A percentile compares a stretch with the other conserved stretches of the same genome.
These are phyloP conservation scores for Halyomorpha halys DNA, from an alignment of 1,140 invertebrate species.

Conservation along the genomic window DNA sequence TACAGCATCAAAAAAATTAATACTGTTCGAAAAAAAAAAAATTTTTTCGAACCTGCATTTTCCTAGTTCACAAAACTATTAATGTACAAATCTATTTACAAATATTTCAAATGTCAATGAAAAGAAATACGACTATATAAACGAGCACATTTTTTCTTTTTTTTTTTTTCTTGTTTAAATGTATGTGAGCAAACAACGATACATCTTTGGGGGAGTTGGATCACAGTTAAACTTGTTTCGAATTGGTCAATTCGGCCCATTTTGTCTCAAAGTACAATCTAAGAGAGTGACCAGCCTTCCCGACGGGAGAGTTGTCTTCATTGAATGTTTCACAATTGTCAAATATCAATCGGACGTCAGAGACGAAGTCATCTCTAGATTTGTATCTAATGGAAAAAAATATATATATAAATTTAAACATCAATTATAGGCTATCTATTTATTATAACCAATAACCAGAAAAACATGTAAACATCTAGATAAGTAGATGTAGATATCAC, in stretches of 20 bases:
- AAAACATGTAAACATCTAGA: no score
- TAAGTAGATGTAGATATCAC: no score
- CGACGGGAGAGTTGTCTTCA: slow-evolving; percentile 92
- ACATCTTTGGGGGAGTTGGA: neutral
- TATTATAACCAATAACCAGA: no score
- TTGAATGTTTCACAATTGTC: slow-evolving; percentile 96
- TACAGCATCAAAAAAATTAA: neutral
- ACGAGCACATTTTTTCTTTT: slow-evolving; percentile 3
- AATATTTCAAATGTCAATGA: neutral
- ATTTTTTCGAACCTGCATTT: no score
- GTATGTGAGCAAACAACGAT: slow-evolving; percentile 1
- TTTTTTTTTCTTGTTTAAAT: no score
- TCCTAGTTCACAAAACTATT: no score
- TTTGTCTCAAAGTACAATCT: slow-evolving; percentile 80
- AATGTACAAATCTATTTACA: slow-evolving; percentile 5
- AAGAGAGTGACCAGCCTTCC: slow-evolving; percentile 85
- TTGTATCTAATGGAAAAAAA: slow-evolving; percentile 59
- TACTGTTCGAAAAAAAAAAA: no score
- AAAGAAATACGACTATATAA: slow-evolving; percentile 17
- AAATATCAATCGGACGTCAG: slow-evolving; percentile 85
- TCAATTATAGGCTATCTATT: neutral
- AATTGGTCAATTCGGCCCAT: slow-evolving; percentile 55
- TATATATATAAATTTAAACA: neutral
- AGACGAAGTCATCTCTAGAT: slow-evolving; percentile 74
- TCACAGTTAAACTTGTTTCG: slow-evolving; percentile 24